Evolutionary conservation across 2,888 invertebrate species (phyloP).

Genomic region (Cyclophora punctaria): DNA sequence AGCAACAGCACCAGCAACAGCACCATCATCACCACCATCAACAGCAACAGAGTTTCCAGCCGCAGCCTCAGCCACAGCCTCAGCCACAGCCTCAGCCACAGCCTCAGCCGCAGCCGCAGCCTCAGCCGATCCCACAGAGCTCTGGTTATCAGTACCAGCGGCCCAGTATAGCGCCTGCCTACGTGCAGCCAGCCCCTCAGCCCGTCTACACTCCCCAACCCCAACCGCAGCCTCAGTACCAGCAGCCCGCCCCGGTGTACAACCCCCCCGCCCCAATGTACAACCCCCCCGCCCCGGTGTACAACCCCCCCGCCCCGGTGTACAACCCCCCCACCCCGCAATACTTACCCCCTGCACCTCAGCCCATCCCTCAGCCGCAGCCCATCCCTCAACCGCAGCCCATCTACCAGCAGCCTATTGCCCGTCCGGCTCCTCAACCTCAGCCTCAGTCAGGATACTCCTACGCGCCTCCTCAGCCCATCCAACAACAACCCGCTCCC

Average conservation of each 20-base stretch:
- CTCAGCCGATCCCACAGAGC: conserved; percentile 23
- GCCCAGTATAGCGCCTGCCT: conserved; percentile 18
- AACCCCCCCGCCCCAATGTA: conserved; percentile 6
- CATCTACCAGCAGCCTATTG: conserved; percentile 12
- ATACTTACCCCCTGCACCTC: conserved; percentile 1
- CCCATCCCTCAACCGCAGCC: conserved; percentile 8
- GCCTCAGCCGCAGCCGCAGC: conserved; percentile 21
- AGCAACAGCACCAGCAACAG: conserved; percentile 4
- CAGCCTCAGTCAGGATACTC: background rate
- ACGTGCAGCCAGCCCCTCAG: conserved; percentile 20
- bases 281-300: background rate
- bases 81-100: conserved; percentile 16
- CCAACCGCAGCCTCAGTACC: conserved; percentile 4
- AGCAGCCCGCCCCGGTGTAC: conserved; percentile 10
- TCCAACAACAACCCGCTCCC: background rate
- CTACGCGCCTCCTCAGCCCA: conserved; percentile 6
- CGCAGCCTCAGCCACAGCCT: conserved; percentile 17
- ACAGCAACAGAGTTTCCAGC: conserved; percentile 15
- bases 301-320: conserved; percentile 9
- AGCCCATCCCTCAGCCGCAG: conserved; percentile 6
- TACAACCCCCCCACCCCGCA: conserved; percentile 8
- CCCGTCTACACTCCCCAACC: conserved; percentile 20
- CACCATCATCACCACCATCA: conserved; percentile 18
- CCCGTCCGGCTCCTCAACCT: conserved; percentile 15
- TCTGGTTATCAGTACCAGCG: conserved; percentile 38